Base-by-base conservation (phyloP, 2,797 vertebrate genomes). In the Gymnodraco acuticeps region DNA sequence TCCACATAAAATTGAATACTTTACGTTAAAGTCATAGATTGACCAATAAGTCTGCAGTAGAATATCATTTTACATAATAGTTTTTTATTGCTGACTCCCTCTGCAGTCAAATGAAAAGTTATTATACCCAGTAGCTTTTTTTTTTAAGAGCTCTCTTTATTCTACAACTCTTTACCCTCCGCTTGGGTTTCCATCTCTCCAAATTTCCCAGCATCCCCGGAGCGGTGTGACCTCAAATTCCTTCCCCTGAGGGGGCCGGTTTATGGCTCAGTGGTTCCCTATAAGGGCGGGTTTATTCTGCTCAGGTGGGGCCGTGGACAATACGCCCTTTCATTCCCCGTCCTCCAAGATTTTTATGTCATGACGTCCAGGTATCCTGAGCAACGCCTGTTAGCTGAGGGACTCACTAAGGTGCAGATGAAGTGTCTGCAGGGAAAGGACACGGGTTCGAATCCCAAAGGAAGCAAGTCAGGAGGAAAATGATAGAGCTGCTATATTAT, bases 241-340 rank as follows among this genome's bases (percentile, higher is more conserved):
- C 82, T 90, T 86, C 85, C 83, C 77, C 65, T 45, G 64, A 27
- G 67, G 74, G 77, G 69, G 33, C 31, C 13, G 45, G 80, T 47
- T 38, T 33, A 88, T 58, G 86, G 83, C 81, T 90, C 83, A 75
- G 27, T 84, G 83, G 63, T 84, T 84, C 72, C 74, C 86, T 72
- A 80, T 91, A 89, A 91, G 83, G 85, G 47, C 46, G 41, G 82
- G 33, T 84, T 85, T 88, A 87, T 91, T 88, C 84, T 88, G 69
- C 72, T 80, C 90, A 92, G 92, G 91, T 92, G 87, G 85, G 73
- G 75, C 41, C 0, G 62, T 31, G 38, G 83, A 94, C 92, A 94
- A 93, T 88, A 70, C 64, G 48, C 56, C 76, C 87, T 91, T 94
- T 94, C 90, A 92, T 91, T 85, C 77, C 70, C 70, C 9, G 16